These are phyloP conservation scores for Protonibea diacanthus DNA, from an alignment of 2,797 vertebrate species.

Conservation along the genomic window DNA sequence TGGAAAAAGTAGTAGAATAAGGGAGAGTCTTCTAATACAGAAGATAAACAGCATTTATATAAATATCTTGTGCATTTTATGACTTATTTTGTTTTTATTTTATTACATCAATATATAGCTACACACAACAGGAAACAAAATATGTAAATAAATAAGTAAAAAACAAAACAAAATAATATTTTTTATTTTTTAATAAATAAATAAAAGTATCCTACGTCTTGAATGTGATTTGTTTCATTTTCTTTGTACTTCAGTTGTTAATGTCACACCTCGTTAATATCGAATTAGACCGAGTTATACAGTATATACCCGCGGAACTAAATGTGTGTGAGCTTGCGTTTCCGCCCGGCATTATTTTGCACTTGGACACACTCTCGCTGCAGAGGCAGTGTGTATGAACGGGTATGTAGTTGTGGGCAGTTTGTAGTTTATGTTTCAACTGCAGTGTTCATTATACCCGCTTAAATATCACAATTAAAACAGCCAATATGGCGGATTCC, in stretches of 20 bases:
- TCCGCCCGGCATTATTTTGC: constrained; percentile 69
- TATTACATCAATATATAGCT: too few species aligned
- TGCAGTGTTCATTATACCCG: rapidly evolving
- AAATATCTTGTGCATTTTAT: neutral
- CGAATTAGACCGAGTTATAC: neutral
- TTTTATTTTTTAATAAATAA: too few species aligned
- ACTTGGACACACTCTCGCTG: neutral
- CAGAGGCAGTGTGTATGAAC: neutral
- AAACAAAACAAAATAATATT: too few species aligned
- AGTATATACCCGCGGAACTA: constrained; percentile 44
- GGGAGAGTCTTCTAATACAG: neutral
- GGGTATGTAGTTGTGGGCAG: too few species aligned
- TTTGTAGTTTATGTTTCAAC: neutral
- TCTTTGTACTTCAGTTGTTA: neutral
- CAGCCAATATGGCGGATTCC: constrained; percentile 4
- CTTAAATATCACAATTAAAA: neutral
- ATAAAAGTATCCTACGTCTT: too few species aligned
- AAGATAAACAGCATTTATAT: neutral
- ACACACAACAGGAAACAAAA: too few species aligned
- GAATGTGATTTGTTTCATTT: too few species aligned
- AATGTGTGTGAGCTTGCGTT: neutral
- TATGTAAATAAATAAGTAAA: too few species aligned
- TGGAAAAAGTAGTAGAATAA: neutral
- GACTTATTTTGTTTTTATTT: too few species aligned
- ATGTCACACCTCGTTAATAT: neutral